These are phyloP conservation scores for Macrosiphum euphorbiae DNA, from an alignment of 2,888 invertebrate species.

Conservation along the genomic window DNA sequence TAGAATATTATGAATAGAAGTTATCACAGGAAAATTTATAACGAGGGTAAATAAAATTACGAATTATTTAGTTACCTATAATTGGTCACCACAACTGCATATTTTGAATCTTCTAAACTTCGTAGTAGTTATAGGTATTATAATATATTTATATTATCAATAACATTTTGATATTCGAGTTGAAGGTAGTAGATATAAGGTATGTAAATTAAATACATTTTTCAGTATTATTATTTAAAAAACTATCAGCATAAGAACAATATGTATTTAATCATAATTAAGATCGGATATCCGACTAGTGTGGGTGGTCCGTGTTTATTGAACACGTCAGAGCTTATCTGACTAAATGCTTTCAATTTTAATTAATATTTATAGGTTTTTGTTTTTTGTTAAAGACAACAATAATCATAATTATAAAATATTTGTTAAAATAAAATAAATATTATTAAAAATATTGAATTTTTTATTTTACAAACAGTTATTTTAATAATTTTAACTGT, in stretches of 20 bases:
- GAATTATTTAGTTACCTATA: not conserved
- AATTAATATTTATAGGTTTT: conserved; percentile 27
- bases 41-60: not conserved
- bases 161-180: not conserved
- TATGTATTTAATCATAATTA: not conserved
- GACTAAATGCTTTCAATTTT: conserved; percentile 24
- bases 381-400: not conserved
- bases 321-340: conserved; percentile 41
- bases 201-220: not conserved
- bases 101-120: not conserved
- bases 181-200: not conserved
- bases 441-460: not conserved
- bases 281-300: conserved; percentile 29
- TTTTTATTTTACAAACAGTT: not conserved
- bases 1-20: not conserved
- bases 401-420: not conserved
- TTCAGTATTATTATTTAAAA: not conserved
- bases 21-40: not conserved
- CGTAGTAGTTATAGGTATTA: not conserved
- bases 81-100: not conserved
- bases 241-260: not conserved
- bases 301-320: conserved; percentile 53
- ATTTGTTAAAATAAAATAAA: not conserved
- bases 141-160: not conserved
- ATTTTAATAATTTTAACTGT: not conserved